These are phyloP conservation scores for Rhagologus leucostigma DNA, from an alignment of 2,113 vertebrate species.

Conservation along the genomic window DNA sequence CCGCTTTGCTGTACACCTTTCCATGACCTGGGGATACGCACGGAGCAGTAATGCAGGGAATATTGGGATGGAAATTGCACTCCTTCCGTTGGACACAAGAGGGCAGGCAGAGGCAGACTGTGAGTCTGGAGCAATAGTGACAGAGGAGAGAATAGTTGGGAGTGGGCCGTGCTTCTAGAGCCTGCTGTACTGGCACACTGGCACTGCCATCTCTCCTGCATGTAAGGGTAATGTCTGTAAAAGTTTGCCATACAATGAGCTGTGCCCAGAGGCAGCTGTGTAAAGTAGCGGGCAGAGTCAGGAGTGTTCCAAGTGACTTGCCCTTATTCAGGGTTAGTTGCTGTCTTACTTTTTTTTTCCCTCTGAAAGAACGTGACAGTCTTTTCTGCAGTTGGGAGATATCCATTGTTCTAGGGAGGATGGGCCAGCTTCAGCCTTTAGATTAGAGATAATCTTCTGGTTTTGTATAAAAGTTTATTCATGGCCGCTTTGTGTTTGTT, in stretches of 20 bases:
- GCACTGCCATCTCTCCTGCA: neutral
- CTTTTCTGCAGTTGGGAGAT: neutral
- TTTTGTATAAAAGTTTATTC: neutral
- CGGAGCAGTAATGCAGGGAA: fast-evolving
- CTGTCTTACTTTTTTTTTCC: neutral
- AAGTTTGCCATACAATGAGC: neutral
- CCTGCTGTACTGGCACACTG: neutral
- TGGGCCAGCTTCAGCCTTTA: neutral
- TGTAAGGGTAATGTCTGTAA: neutral
- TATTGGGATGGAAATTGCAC: neutral
- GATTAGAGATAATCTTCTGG: neutral
- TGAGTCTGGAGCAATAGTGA: neutral
- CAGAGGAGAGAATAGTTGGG: neutral
- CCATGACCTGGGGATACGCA: neutral
- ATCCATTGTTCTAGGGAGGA: neutral
- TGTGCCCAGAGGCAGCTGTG: neutral
- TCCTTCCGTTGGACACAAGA: neutral
- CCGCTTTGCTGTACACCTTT: neutral
- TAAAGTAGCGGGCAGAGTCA: neutral
- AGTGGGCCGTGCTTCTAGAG: neutral
- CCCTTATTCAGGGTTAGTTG: neutral
- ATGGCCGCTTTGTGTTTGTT: neutral
- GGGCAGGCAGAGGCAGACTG: neutral
- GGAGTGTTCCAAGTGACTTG: neutral
- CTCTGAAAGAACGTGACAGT: neutral